phyloP scores from a whole-genome alignment of 2,797 vertebrate species.

The Chelon auratus region DNA sequence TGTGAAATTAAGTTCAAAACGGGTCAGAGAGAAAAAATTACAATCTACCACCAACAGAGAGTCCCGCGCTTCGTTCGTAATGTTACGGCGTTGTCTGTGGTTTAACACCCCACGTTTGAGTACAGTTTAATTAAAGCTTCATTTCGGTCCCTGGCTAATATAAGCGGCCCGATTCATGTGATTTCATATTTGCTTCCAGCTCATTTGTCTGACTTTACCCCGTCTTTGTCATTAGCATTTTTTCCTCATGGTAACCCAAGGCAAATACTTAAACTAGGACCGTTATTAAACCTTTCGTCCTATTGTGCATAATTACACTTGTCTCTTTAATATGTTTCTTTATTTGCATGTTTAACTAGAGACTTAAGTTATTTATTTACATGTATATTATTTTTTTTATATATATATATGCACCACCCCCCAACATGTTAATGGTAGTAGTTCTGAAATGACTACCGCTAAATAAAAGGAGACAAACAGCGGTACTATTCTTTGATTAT shows the following conservation, averaged over 20 bases:
- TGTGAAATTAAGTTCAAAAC: constrained; percentile 21
- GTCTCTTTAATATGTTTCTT: constrained; percentile 60
- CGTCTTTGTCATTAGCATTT: constrained; percentile 54
- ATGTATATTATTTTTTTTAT: constrained; percentile 55
- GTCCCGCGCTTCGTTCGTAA: constrained; percentile 19
- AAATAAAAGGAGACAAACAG: constrained; percentile 5
- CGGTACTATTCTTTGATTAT: constrained; percentile 59
- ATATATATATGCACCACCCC: constrained; percentile 38
- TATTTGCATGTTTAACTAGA: constrained; percentile 75
- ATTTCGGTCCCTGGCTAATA: constrained; percentile 48
- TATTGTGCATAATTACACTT: constrained; percentile 60
- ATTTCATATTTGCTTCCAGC: constrained; percentile 46
- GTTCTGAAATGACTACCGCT: constrained; percentile 34
- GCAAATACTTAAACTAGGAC: constrained; percentile 49
- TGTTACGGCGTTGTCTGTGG: constrained; percentile 18
- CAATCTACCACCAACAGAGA: constrained; percentile 11
- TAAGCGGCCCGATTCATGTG: constrained; percentile 39
- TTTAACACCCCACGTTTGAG: constrained; percentile 23
- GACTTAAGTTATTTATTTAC: constrained; percentile 79
- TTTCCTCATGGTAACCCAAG: constrained; percentile 52
- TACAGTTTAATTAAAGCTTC: constrained; percentile 47
- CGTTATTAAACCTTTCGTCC: constrained; percentile 51
- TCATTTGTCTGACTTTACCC: constrained; percentile 49
- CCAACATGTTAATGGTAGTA: constrained; percentile 51
- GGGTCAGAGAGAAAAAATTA: constrained; percentile 7